Evolutionary conservation across 1,140 invertebrate genomes (phyloP), one percentile per base, ranked within the genome.

Genomic region (Stenopsyche tienmushanensis): DNA sequence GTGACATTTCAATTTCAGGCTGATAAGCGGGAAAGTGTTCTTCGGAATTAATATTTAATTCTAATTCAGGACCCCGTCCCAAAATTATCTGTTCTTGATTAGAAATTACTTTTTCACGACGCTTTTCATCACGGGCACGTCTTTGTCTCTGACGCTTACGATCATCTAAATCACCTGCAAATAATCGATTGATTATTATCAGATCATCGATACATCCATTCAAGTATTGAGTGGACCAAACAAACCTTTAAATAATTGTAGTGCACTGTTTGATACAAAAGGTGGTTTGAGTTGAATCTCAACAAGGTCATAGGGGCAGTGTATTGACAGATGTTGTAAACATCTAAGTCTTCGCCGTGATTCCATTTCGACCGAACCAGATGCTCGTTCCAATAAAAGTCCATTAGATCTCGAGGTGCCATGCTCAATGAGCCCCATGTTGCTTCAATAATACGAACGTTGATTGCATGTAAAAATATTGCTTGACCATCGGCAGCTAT

Each of bases 381-480:
- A 85, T 73, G 97, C 93, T 69, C 90, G 90, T 74, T 95, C 93
- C 1, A 97, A 74, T 49, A 97, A 88, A 63, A 82, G 82, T 2
- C 89, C 89, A 0, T 75, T 47, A 98, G 86, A 7, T 81, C 73
- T n/a, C 80, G 76, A 0, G 96, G 96, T 64, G 89, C 89, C 42
- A 87, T 79, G 64, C 92, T 88, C 47, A 97, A 82, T 45, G 82
- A 84, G 15, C 92, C 93, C 81, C 94, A 97, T 47, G 92, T 87
- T 45, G 88, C 85, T 72, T 92, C 89, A 66, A 99, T 76, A 86
- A 97, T 96, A 53, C 90, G 88, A 1, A 92, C 87, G 79, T 98
- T 98, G 67, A 98, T 76, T 2, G 92, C 88, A 80, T 97, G 92
- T 47, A 98, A 77, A 77, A 94, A 99, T 23, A 97, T 86, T 74